Evolutionary conservation across 2,113 vertebrate genomes (phyloP).

Genomic region (Heloderma charlesbogerti): DNA sequence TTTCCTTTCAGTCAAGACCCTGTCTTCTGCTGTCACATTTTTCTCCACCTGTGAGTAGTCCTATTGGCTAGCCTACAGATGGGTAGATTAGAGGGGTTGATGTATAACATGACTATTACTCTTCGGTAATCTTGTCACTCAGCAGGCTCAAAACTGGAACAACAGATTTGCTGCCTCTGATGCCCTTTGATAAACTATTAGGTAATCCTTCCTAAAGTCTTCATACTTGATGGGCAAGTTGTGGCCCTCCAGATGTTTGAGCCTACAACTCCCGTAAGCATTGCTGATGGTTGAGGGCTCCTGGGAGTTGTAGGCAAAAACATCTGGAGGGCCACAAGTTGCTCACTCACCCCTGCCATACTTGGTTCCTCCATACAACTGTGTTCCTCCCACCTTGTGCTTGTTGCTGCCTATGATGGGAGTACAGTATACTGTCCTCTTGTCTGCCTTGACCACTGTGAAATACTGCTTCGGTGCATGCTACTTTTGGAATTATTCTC

Average conservation of each 20-base stretch:
- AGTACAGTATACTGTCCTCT: background rate
- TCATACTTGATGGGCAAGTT: background rate
- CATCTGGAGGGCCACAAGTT: no score
- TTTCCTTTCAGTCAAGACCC: conserved; percentile 36
- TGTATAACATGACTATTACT: background rate
- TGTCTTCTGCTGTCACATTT: conserved; percentile 21
- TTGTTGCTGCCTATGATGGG: background rate
- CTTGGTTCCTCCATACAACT: background rate
- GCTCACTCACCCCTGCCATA: no score
- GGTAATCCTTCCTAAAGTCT: no score
- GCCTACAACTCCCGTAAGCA: no score
- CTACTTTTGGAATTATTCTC: background rate
- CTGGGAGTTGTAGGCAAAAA: no score
- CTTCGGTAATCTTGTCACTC: background rate
- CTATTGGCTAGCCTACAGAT: background rate
- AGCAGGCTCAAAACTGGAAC: background rate
- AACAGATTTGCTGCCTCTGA: background rate
- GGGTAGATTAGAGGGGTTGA: background rate
- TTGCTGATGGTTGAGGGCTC: no score
- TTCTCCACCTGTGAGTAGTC: conserved; percentile 23
- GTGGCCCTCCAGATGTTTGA: no score
- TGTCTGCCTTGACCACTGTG: background rate
- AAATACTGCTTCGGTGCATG: background rate
- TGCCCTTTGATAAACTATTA: background rate
- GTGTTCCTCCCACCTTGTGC: background rate